Base-by-base conservation (phyloP, 2,888 invertebrate species). In the Pammene fasciana region DNA sequence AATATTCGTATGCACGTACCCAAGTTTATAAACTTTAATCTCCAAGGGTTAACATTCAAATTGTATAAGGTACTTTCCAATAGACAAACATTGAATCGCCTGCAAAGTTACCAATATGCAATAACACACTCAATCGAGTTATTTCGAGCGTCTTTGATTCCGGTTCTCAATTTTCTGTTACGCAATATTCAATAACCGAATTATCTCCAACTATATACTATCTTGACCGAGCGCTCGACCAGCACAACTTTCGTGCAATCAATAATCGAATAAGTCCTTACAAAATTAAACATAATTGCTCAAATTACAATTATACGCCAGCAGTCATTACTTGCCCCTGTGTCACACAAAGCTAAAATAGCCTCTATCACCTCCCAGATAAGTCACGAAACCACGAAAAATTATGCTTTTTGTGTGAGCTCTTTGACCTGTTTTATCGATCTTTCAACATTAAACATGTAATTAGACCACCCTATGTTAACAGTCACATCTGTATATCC, bases 401-500 rank as follows among this genome's bases (percentile, higher is more conserved):
- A 36, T 45, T 50, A 45, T 68, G 43, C 48, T 64, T 54, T 72
- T 70, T 75, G 78, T 74, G 75, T 50, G 74, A 75, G 71, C 68
- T 74, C 71, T 68, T 76, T 76, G 73, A 52, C 72, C 73, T 73
- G 78, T 71, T 77, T 75, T 82, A 86, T 86, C 86, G 85, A 86
- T 83, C 81, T 78, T 72, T 75, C 79, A 76, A 77, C 78, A 78
- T 77, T 75, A 72, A 72, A 73, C 75, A 73, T 79, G 79, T 86
- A 84, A 87, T 87, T 85, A 85, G 78, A 60, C 48, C 68, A 76
- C 78, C 71, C 72, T 73, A 78, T 71, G 75, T 77, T 74, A 79
- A 78, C 76, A 76, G 75, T 71, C 75, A 77, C 73, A 76, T 73
- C 70, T 76, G 73, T 74, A 74, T 71, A 67, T 52, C 48, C 79